Evolutionary conservation across 2,113 vertebrate genomes (phyloP).

Genomic region (Syngnathus floridae): DNA sequence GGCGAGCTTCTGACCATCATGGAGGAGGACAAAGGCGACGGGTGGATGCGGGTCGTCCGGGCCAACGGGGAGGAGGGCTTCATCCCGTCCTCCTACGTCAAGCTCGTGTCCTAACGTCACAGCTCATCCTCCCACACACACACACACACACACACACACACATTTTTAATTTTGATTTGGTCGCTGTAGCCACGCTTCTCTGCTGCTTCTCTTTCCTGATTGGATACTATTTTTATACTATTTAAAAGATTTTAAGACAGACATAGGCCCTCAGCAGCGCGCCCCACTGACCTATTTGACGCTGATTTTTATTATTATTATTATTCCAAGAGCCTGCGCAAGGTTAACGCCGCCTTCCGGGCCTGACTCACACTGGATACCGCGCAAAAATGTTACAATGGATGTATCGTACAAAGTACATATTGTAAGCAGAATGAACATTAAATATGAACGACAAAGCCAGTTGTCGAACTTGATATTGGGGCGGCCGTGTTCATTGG

Average conservation of each 20-base stretch:
- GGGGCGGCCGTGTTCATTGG: neutral
- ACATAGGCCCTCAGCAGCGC: neutral
- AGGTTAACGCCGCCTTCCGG: neutral
- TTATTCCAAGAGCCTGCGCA: neutral
- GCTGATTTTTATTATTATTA: neutral
- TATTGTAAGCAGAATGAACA: neutral
- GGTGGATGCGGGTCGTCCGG: slow-evolving; percentile 78
- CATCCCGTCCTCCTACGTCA: slow-evolving; percentile 81
- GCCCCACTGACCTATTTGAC: neutral
- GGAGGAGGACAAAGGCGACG: slow-evolving; percentile 81
- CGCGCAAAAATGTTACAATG: neutral
- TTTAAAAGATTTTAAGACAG: no score
- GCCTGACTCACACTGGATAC: neutral
- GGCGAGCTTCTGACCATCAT: slow-evolving; percentile 77
- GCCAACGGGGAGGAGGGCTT: slow-evolving; percentile 75
- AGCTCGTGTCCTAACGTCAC: slow-evolving; percentile 21
- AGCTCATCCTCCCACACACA: no score
- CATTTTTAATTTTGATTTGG: neutral
- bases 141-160: no score
- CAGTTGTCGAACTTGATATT: neutral
- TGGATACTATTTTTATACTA: neutral
- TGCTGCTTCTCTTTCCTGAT: neutral
- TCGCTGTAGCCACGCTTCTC: neutral
- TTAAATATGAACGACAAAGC: neutral
- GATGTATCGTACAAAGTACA: neutral